Evolutionary conservation across 2,113 vertebrate species (phyloP).

Genomic region (Sigmodon hispidus): DNA sequence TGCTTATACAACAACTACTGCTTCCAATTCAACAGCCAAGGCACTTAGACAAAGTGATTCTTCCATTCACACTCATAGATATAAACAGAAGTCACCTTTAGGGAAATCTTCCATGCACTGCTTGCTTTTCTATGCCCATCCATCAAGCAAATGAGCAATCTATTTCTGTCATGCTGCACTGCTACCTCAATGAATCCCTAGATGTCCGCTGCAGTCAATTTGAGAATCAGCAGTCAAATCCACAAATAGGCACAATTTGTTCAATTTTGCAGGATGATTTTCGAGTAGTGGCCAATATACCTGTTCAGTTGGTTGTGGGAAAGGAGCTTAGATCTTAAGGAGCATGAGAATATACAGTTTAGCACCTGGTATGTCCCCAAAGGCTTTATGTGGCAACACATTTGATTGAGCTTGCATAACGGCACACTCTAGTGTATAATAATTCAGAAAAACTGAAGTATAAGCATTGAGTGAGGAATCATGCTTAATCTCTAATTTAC

Average conservation of each 20-base stretch:
- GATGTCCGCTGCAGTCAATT: not conserved
- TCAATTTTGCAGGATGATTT: constrained; percentile 32
- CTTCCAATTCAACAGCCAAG: constrained; percentile 45
- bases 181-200: constrained; percentile 57
- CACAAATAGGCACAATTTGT: constrained; percentile 45
- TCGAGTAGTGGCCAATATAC: constrained; percentile 21
- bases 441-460: constrained; percentile 29
- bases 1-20: not conserved
- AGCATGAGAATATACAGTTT: not conserved
- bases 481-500: not conserved
- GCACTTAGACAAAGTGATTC: constrained; percentile 50
- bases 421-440: not conserved
- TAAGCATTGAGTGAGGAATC: not conserved
- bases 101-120: constrained; percentile 65
- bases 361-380: not conserved
- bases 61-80: constrained; percentile 19
- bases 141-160: constrained; percentile 72
- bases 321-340: not conserved
- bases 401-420: not conserved
- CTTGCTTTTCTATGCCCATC: constrained; percentile 56
- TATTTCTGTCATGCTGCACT: constrained; percentile 53
- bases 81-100: constrained; percentile 47
- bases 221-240: constrained; percentile 60
- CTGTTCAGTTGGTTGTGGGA: not conserved
- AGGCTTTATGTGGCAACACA: not conserved